Conservation (phyloP, 2,888 invertebrate genomes). For the Synanthedon myopaeformis region DNA sequence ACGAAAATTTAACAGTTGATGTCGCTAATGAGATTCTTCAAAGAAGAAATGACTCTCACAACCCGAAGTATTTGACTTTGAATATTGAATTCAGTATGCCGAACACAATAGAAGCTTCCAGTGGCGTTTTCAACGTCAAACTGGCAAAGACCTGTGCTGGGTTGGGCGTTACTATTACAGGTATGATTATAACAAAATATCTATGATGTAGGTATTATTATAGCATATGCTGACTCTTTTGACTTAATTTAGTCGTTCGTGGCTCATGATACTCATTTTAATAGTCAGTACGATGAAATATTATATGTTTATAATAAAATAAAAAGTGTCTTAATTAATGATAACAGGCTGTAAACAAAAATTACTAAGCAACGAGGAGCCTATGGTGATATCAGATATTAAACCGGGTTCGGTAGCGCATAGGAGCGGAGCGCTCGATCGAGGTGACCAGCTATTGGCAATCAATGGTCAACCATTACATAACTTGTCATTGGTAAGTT, state of each 20-base stretch:
- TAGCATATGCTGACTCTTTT: too few relatives aligned
- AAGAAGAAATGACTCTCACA: slow-evolving; percentile 68
- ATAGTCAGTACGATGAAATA: too few relatives aligned
- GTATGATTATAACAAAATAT: slow-evolving; percentile 36
- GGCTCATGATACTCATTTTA: too few relatives aligned
- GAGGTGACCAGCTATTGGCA: slow-evolving; percentile 88
- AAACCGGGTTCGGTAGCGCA: slow-evolving; percentile 92
- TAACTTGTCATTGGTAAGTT: slow-evolving; percentile 73
- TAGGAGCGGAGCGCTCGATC: slow-evolving; percentile 86
- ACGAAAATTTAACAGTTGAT: slow-evolving; percentile 73
- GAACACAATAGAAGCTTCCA: slow-evolving; percentile 90
- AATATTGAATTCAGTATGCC: slow-evolving; percentile 92
- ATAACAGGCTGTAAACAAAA: slow-evolving; percentile 57
- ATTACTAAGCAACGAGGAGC: slow-evolving; percentile 72
- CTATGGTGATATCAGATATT: slow-evolving; percentile 89
- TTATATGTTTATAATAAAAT: too few relatives aligned
- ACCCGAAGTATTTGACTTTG: slow-evolving; percentile 77
- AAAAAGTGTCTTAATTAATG: neutral
- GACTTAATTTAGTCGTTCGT: too few relatives aligned
- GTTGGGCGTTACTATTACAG: slow-evolving; percentile 90
- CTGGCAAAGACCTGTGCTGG: slow-evolving; percentile 83
- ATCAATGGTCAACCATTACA: slow-evolving; percentile 88
- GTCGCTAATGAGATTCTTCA: slow-evolving; percentile 72
- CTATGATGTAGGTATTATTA: neutral
- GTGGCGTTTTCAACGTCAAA: slow-evolving; percentile 91